Evolutionary conservation across 2,113 vertebrate species (phyloP).

Genomic region (Cyrtonyx montezumae): DNA sequence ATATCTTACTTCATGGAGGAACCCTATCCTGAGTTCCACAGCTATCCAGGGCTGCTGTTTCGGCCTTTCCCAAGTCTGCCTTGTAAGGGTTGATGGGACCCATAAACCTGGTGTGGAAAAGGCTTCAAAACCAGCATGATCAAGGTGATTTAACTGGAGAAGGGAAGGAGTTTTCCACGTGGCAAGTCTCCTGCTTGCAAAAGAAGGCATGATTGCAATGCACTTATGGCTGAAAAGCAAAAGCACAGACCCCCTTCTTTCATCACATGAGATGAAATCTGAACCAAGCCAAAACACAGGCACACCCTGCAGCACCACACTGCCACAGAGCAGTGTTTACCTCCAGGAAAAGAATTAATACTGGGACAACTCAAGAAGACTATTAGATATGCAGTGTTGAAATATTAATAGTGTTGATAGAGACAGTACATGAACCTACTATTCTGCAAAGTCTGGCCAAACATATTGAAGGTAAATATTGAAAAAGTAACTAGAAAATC

Average conservation of each 20-base stretch:
- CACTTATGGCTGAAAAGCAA: not conserved
- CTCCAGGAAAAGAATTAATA: not conserved
- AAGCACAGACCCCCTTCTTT: not conserved
- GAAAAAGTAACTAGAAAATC: conserved; percentile 1
- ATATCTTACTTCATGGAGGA: not conserved
- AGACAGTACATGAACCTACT: not conserved
- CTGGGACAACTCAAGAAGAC: conserved; percentile 12
- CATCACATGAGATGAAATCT: not conserved
- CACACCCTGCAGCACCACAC: not conserved
- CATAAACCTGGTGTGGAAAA: not conserved
- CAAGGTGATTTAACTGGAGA: not conserved
- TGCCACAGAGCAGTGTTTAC: not conserved
- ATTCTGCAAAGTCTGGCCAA: conserved; percentile 2
- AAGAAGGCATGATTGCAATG: not conserved
- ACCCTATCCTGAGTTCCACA: not conserved
- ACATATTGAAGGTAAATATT: not conserved
- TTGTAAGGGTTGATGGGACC: too few relatives aligned
- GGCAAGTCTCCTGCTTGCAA: not conserved
- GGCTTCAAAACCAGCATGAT: not conserved
- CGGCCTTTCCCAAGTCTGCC: too few relatives aligned
- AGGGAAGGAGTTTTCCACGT: not conserved
- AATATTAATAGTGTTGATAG: conserved; percentile 53
- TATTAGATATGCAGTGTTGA: not conserved
- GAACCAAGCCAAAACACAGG: not conserved
- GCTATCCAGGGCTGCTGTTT: not conserved